Conservation (phyloP, 2,888 invertebrate species). For the Meghimatium bilineatum region DNA sequence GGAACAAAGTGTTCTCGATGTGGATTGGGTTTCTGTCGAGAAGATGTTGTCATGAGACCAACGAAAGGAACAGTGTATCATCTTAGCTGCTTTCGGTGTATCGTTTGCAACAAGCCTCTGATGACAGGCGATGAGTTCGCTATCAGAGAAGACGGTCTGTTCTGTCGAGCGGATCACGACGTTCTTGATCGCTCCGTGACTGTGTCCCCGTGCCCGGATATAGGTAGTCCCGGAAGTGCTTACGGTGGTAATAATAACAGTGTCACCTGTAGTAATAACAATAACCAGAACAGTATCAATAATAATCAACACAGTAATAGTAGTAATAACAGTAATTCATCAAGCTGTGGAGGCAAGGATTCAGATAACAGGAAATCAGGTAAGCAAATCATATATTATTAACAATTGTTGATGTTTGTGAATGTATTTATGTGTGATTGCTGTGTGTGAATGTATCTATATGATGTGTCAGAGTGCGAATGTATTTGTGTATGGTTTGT, state of each 20-base stretch:
- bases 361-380: conserved; percentile 46
- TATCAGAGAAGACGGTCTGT: conserved; percentile 91
- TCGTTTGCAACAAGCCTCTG: conserved; percentile 92
- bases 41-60: conserved; percentile 97
- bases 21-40: conserved; percentile 93
- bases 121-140: conserved; percentile 99
- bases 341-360: conserved; percentile 55
- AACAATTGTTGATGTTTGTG: neutral
- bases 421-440: neutral
- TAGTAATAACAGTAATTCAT: conserved; percentile 47
- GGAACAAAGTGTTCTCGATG: conserved; percentile 99
- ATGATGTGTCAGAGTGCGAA: neutral
- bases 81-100: conserved; percentile 98
- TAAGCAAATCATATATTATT: neutral
- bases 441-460: neutral
- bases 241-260: conserved; percentile 77
- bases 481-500: neutral
- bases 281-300: conserved; percentile 56
- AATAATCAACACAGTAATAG: conserved; percentile 56
- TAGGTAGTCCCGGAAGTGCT: conserved; percentile 81
- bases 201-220: conserved; percentile 80
- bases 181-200: conserved; percentile 68
- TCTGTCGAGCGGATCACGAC: conserved; percentile 86
- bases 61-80: conserved; percentile 98
- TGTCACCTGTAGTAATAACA: conserved; percentile 62